phyloP scores from a whole-genome alignment of 1,140 invertebrate genomes.

The Hylaeus volcanicus region DNA sequence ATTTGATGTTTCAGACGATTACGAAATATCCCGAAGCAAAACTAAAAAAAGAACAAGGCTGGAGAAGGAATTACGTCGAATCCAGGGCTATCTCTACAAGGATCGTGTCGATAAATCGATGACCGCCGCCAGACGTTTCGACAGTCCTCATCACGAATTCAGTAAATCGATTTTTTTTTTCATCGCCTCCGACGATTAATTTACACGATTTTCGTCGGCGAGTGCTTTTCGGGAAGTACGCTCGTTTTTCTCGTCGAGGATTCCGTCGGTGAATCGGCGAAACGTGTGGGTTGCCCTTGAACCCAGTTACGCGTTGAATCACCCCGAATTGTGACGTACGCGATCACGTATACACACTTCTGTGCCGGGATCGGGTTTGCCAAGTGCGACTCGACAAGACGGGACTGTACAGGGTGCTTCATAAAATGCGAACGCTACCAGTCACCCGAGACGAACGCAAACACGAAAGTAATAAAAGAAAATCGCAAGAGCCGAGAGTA shows the following conservation, averaged over 20 bases:
- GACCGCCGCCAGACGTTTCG: not conserved
- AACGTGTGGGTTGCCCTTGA: conserved; percentile 26
- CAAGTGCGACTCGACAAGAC: not conserved
- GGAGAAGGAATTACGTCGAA: not conserved
- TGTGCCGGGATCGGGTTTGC: too few relatives aligned
- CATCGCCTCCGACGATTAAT: not conserved
- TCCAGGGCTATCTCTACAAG: not conserved
- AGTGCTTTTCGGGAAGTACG: not conserved
- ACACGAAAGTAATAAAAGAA: too few relatives aligned
- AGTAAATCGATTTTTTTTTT: not conserved
- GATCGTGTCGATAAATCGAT: not conserved
- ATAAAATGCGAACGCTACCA: not conserved
- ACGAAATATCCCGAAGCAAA: not conserved
- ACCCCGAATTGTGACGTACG: conserved; percentile 15
- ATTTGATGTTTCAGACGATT: too few relatives aligned
- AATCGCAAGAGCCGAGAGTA: too few relatives aligned
- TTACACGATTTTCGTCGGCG: not conserved
- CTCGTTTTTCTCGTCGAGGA: conserved; percentile 9
- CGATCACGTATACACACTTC: not conserved
- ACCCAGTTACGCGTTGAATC: conserved; percentile 31
- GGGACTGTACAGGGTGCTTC: not conserved
- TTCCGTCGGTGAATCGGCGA: not conserved
- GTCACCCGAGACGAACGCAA: too few relatives aligned
- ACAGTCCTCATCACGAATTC: not conserved
- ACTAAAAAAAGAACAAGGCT: not conserved